These are phyloP conservation scores for Poeciliopsis infans DNA, from an alignment of 2,797 vertebrate genomes.

Conservation along the genomic window DNA sequence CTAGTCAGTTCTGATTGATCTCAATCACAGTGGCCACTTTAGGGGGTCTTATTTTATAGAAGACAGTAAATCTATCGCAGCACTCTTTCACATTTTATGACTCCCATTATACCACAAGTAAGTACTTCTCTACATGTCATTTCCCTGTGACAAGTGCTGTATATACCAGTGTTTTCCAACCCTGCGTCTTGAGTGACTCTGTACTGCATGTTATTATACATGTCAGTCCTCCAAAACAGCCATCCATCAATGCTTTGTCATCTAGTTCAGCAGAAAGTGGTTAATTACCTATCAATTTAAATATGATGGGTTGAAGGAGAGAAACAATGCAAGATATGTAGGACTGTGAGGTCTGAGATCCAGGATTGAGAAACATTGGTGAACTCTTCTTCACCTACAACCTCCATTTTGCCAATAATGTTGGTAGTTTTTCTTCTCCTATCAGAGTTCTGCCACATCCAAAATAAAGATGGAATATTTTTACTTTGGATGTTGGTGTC, in stretches of 20 bases:
- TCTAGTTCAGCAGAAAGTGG: not conserved
- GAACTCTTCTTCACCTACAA: not conserved
- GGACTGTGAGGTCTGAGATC: not conserved
- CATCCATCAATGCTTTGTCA: not conserved
- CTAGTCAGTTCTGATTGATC: constrained; percentile 14
- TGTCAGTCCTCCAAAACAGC: not conserved
- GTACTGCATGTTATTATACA: not conserved
- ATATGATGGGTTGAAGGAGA: not conserved
- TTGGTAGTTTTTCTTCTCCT: not conserved
- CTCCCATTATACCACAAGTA: constrained; percentile 65
- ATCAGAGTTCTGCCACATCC: not conserved
- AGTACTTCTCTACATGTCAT: not conserved
- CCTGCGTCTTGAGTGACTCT: not conserved
- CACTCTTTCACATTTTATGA: constrained; percentile 75
- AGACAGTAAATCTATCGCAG: constrained; percentile 67
- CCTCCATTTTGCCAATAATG: not conserved
- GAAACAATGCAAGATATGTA: not conserved
- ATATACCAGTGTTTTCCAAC: not conserved
- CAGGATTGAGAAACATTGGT: not conserved
- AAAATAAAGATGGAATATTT: not conserved
- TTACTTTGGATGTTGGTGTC: not conserved
- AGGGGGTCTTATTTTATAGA: constrained; percentile 43
- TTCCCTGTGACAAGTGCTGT: not conserved
- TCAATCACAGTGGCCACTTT: constrained; percentile 46
- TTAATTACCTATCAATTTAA: not conserved